These are phyloP conservation scores for Nycticorax nycticorax DNA, from an alignment of 2,113 vertebrate genomes.

Conservation along the genomic window DNA sequence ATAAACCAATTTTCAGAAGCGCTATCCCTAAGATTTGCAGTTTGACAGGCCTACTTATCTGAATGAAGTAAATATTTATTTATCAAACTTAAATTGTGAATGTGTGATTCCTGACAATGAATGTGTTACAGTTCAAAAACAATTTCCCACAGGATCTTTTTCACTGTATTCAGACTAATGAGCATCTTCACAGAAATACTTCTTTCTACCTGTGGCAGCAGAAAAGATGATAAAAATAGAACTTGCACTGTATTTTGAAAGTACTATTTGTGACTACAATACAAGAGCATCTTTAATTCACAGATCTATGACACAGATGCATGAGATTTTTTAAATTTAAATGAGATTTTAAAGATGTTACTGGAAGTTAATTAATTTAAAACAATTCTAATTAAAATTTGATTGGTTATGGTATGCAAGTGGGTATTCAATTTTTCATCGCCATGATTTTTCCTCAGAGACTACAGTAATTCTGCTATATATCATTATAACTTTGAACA, in stretches of 20 bases:
- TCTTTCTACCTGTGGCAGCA: neutral
- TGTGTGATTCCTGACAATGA: neutral
- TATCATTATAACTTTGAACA: neutral
- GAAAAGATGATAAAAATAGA: neutral
- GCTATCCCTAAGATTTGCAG: neutral
- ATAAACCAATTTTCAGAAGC: neutral
- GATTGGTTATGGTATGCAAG: neutral
- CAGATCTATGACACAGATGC: neutral
- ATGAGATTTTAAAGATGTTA: neutral
- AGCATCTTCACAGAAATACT: neutral
- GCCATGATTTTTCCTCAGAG: neutral
- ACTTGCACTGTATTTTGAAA: neutral
- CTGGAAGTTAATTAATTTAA: slow-evolving; percentile 31
- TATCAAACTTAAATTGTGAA: slow-evolving; percentile 37
- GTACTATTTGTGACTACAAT: neutral
- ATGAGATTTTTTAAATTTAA: neutral
- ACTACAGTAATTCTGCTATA: neutral
- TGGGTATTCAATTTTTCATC: slow-evolving; percentile 26
- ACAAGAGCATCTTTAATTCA: neutral
- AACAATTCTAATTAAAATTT: slow-evolving; percentile 39
- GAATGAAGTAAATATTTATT: slow-evolving; percentile 45
- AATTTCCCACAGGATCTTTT: neutral
- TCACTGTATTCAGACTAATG: neutral
- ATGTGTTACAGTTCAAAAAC: neutral
- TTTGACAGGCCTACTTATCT: neutral